A percentile compares a stretch with the other conserved stretches of the same genome.
Conservation (phyloP, 2,113 vertebrate species). For the Coreoperca whiteheadi region DNA sequence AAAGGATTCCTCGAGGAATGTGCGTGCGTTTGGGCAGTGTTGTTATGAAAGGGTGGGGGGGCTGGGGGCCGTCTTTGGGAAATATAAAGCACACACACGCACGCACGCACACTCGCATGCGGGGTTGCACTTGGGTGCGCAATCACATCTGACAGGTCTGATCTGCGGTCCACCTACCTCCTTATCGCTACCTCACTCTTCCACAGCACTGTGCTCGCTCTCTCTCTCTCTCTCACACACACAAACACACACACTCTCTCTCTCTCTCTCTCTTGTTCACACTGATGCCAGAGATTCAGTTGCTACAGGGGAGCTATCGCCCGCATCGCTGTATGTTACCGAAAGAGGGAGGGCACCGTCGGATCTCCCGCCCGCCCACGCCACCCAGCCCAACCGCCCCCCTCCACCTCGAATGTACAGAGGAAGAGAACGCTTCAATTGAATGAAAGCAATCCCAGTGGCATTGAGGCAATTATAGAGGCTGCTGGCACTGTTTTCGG, state of each 20-base stretch:
- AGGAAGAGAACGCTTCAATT: constrained; percentile 77
- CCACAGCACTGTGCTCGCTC: constrained; percentile 28
- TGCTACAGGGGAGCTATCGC: constrained; percentile 66
- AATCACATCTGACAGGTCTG: constrained; percentile 78
- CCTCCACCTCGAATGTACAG: constrained; percentile 53
- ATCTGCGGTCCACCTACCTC: constrained; percentile 78
- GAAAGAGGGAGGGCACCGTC: constrained; percentile 55
- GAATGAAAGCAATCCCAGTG: constrained; percentile 80
- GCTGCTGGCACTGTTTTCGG: constrained; percentile 68
- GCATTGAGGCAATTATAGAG: constrained; percentile 82
- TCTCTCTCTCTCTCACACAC: constrained; percentile 11
- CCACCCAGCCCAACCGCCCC: constrained; percentile 21
- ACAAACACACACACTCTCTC: not conserved
- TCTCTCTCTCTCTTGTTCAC: constrained; percentile 44
- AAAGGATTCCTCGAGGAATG: constrained; percentile 72
- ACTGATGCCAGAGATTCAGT: constrained; percentile 74
- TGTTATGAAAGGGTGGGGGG: constrained; percentile 24
- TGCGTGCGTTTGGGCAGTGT: constrained; percentile 45
- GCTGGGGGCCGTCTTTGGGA: constrained; percentile 61
- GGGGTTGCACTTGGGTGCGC: constrained; percentile 63
- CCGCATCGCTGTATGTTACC: constrained; percentile 52
- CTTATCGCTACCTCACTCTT: constrained; percentile 71
- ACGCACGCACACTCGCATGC: constrained; percentile 38
- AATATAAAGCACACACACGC: constrained; percentile 44
- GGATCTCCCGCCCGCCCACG: constrained; percentile 63